Evolutionary conservation across 2,888 invertebrate species (phyloP).

Genomic region (Rhagium mordax): DNA sequence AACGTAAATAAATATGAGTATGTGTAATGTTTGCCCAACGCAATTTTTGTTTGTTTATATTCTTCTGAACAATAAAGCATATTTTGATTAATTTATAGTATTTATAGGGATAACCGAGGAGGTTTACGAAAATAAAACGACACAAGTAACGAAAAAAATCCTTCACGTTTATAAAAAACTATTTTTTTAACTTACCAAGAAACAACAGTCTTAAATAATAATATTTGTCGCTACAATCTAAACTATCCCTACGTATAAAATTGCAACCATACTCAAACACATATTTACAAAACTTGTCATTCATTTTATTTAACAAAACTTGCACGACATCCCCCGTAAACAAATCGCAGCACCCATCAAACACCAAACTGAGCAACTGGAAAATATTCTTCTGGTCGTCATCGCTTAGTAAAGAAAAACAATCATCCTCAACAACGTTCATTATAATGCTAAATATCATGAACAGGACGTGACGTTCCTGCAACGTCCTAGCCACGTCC

Average conservation of each 20-base stretch:
- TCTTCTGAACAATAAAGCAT: no score
- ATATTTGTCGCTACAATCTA: slow-evolving; percentile 38
- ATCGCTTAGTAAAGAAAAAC: slow-evolving; percentile 36
- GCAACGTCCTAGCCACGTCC: slow-evolving; percentile 51
- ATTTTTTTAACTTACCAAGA: slow-evolving; percentile 23
- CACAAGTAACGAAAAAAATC: background rate
- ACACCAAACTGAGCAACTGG: slow-evolving; percentile 44
- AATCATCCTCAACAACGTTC: slow-evolving; percentile 38
- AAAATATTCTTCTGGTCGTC: slow-evolving; percentile 37
- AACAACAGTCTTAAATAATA: slow-evolving; percentile 49
- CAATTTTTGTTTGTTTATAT: no score
- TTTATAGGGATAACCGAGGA: no score
- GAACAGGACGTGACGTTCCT: slow-evolving; percentile 38
- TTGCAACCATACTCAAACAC: slow-evolving; percentile 64
- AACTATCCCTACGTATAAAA: slow-evolving; percentile 48
- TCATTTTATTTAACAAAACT: slow-evolving; percentile 56
- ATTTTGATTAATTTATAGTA: no score
- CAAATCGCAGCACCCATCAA: slow-evolving; percentile 27
- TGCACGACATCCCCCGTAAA: slow-evolving; percentile 41
- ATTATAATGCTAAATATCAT: slow-evolving; percentile 43
- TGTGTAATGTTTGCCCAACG: no score
- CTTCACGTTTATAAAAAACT: background rate
- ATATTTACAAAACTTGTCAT: slow-evolving; percentile 65
- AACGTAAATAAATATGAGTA: no score
- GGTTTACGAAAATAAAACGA: background rate